A percentile compares a stretch with the other conserved stretches of the same genome.
These are phyloP conservation scores for Halictus rubicundus DNA, from an alignment of 1,140 invertebrate species.

Conservation along the genomic window DNA sequence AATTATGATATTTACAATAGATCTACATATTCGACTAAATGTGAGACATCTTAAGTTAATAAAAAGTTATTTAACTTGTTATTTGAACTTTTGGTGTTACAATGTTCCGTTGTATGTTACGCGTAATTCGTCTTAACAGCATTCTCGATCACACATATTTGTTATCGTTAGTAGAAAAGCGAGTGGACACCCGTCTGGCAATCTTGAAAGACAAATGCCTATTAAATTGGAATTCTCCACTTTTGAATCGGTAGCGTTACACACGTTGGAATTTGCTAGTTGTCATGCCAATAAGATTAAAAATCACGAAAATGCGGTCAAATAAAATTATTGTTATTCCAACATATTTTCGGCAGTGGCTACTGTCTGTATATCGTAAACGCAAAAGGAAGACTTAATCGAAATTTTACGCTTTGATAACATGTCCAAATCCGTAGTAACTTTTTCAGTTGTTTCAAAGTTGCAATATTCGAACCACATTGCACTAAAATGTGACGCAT, in stretches of 20 bases:
- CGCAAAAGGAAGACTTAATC: conserved; percentile 36
- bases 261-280: conserved; percentile 29
- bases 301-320: conserved; percentile 1
- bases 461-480: conserved; percentile 4
- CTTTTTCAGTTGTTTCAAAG: background rate
- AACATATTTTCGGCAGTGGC: conserved; percentile 38
- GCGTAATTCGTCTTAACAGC: conserved; percentile 19
- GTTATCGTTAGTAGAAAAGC: conserved; percentile 40
- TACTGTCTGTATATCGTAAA: conserved; percentile 31
- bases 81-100: conserved; percentile 65
- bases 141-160: conserved; percentile 24
- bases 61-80: conserved; percentile 51
- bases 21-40: conserved; percentile 62
- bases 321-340: background rate
- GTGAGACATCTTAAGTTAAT: conserved; percentile 51
- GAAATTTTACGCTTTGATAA: background rate
- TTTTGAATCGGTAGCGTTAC: conserved; percentile 21
- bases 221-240: conserved; percentile 30
- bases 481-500: conserved; percentile 11
- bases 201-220: conserved; percentile 43
- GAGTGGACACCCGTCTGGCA: conserved; percentile 24
- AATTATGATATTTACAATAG: conserved; percentile 66
- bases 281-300: conserved; percentile 47
- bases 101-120: conserved; percentile 34
- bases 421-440: background rate